Evolutionary conservation across 2,888 invertebrate species (phyloP).

Genomic region (Plebejus argus): DNA sequence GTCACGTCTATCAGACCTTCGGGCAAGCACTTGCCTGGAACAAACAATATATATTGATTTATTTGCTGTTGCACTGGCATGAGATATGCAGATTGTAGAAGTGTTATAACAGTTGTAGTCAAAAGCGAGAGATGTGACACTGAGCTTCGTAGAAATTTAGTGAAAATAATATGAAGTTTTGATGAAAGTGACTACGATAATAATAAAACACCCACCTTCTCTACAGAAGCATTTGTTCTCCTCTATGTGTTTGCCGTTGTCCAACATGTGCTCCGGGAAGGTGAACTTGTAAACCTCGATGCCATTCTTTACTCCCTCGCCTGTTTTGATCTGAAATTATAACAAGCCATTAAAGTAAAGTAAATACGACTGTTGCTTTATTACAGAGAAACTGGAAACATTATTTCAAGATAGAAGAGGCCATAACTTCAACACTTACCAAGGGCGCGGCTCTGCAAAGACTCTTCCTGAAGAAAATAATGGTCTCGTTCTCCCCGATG

Average conservation of each 20-base stretch:
- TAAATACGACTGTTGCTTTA: neutral
- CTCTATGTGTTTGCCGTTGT: slow-evolving; percentile 86
- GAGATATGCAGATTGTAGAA: neutral
- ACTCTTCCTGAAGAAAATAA: slow-evolving; percentile 91
- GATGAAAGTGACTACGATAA: neutral
- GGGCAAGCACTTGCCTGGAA: slow-evolving; percentile 83
- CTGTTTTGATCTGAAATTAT: slow-evolving; percentile 78
- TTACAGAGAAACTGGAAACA: neutral
- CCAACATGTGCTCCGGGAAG: slow-evolving; percentile 88
- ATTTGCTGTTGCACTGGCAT: neutral
- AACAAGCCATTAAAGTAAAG: neutral
- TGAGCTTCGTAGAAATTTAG: neutral
- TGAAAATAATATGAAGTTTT: neutral
- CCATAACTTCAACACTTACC: slow-evolving; percentile 68
- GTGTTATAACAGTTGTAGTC: neutral
- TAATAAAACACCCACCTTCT: slow-evolving; percentile 67
- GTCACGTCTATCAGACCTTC: slow-evolving; percentile 90
- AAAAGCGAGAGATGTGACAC: neutral
- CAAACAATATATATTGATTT: neutral
- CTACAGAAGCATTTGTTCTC: slow-evolving; percentile 92
- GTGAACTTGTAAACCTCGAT: slow-evolving; percentile 86
- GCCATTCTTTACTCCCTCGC: slow-evolving; percentile 82
- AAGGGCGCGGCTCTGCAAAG: slow-evolving; percentile 90
- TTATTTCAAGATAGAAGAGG: neutral
- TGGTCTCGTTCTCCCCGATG: slow-evolving; percentile 83